Evolutionary conservation across 30 jellyfish, hydroid and myxozoan species (phyloP), one percentile per base, ranked within the genome.

Genomic region (Pelagia noctiluca): DNA sequence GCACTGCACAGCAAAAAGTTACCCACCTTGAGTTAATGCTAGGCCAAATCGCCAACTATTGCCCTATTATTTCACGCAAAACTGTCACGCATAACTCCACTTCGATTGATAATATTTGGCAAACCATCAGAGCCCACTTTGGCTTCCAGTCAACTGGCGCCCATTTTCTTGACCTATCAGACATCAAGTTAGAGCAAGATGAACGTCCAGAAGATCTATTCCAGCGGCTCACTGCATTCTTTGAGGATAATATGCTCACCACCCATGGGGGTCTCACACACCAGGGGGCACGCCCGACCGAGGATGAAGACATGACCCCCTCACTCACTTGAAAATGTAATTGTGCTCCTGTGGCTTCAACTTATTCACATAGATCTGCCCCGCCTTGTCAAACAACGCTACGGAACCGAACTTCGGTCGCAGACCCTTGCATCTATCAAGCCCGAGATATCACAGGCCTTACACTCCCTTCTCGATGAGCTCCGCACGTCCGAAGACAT

Each of bases 361-460:
- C 19, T 80, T 25, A 46, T 34, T 3, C 90, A 71, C 78, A 67
- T 5, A 7, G 84, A 38, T 25, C 23, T 38, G 5, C 84, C 88
- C 16, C 23, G 32, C 5, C 84, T 71, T 12, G 84, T 77, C 25
- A 77, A 77, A 37, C 88, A 77, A 32, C 85, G 85, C 19, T 52
- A 77, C 29, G 88, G 88, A 2, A 77, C 84, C 22, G 86, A 74
- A 50, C 88, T 80, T 3, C 48, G 48, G 46, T 69, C 70, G 33
- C 24, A 63, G 26, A 84, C 95, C 7, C 76, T 84, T 1, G 88
- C 75, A 4, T 83, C 82, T 4, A 83, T 70, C 12, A 73, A 84
- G 42, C 91, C 95, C 3, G 92, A 73, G 36, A 75, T 84, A 16
- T 84, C 95, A 21, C 95, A 72, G 48, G 95, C 92, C 62, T 10